Evolutionary conservation across 2,797 vertebrate species (phyloP).

Genomic region (Protosalanx chinensis): DNA sequence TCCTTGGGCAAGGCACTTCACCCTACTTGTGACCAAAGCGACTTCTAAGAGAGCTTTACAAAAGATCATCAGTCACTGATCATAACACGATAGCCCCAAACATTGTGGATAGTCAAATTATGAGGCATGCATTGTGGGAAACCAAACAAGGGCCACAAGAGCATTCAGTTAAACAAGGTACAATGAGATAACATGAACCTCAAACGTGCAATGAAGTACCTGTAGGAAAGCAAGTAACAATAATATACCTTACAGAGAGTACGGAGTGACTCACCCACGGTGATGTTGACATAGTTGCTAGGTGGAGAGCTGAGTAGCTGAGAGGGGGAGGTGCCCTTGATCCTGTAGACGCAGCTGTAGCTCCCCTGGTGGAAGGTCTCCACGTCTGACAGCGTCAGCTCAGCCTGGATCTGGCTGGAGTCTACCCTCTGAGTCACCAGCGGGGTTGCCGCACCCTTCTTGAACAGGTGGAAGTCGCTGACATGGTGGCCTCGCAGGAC

Average conservation of each 20-base stretch:
- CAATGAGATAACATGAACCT: background rate
- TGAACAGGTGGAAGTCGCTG: constrained; percentile 73
- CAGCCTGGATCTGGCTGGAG: constrained; percentile 60
- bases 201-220: too few species aligned
- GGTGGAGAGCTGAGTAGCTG: constrained; percentile 63
- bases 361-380: constrained; percentile 72
- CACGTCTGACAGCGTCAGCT: constrained; percentile 68
- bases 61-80: too few species aligned
- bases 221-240: too few species aligned
- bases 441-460: constrained; percentile 63
- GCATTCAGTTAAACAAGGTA: background rate
- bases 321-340: constrained; percentile 57
- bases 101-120: too few species aligned
- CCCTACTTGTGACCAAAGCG: too few species aligned
- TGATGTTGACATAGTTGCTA: constrained; percentile 75
- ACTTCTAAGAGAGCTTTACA: too few species aligned
- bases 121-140: too few species aligned
- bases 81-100: too few species aligned
- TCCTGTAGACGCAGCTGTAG: constrained; percentile 73
- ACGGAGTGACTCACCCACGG: constrained; percentile 67
- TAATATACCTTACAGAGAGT: too few species aligned
- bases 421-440: constrained; percentile 72
- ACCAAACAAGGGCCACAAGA: too few species aligned
- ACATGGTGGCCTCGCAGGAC: constrained; percentile 61
- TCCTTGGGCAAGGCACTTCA: too few species aligned